phyloP scores from a whole-genome alignment of 2,888 invertebrate genomes.

The Autographa gamma region DNA sequence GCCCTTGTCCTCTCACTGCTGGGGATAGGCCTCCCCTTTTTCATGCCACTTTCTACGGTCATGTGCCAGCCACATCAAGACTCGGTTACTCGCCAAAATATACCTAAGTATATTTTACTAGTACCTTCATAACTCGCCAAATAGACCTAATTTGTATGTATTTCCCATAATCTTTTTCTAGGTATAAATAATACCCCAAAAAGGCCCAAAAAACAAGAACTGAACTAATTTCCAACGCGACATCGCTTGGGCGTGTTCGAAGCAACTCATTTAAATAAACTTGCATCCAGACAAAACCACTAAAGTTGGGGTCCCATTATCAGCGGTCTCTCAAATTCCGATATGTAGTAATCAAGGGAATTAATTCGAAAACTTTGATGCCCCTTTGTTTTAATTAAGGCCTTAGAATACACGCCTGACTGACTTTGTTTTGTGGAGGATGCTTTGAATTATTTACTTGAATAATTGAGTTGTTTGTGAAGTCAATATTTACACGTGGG shows the following conservation, averaged over 20 bases:
- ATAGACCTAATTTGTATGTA: neutral
- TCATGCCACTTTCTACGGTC: no score
- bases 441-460: neutral
- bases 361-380: constrained; percentile 37
- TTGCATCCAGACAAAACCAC: constrained; percentile 46
- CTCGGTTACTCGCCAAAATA: no score
- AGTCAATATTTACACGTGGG: neutral
- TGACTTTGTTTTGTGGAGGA: neutral
- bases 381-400: neutral
- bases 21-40: no score
- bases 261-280: constrained; percentile 50
- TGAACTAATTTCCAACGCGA: constrained; percentile 48
- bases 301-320: constrained; percentile 32
- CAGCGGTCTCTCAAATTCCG: constrained; percentile 23
- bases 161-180: neutral
- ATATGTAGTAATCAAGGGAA: constrained; percentile 20
- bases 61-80: no score
- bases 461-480: neutral
- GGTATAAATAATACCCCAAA: neutral
- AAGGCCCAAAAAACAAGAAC: constrained; percentile 28
- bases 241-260: constrained; percentile 48
- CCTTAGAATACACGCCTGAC: neutral
- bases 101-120: no score
- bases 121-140: neutral
- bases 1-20: no score